Evolutionary conservation across 2,113 vertebrate genomes (phyloP).

Genomic region (Nanorana parkeri): DNA sequence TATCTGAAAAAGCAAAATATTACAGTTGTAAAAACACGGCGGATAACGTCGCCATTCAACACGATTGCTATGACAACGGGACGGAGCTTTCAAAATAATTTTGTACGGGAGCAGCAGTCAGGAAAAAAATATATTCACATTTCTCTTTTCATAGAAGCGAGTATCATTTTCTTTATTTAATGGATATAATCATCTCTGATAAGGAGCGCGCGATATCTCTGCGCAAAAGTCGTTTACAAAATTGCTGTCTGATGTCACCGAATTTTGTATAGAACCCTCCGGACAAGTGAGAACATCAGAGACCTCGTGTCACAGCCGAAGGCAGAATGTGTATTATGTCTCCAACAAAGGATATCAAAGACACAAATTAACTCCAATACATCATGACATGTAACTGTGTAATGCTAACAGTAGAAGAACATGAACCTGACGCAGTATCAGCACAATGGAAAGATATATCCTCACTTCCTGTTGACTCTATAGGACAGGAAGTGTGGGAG

Average conservation of each 20-base stretch:
- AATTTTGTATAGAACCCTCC: neutral
- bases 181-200: neutral
- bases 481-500: too few relatives aligned
- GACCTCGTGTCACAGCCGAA: too few relatives aligned
- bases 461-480: too few relatives aligned
- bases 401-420: too few relatives aligned
- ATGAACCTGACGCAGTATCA: too few relatives aligned
- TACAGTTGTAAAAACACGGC: neutral
- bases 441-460: too few relatives aligned
- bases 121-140: neutral
- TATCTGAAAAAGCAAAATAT: too few relatives aligned
- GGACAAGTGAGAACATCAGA: neutral
- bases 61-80: constrained; percentile 12
- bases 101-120: neutral
- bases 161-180: neutral
- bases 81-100: neutral
- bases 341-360: too few relatives aligned
- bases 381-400: too few relatives aligned
- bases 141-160: neutral
- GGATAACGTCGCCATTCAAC: neutral
- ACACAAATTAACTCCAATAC: too few relatives aligned
- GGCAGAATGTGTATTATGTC: too few relatives aligned
- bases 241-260: neutral
- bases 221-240: neutral
- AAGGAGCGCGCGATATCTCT: neutral